phyloP scores from a whole-genome alignment of 2,113 vertebrate species.

The Pelodiscus sinensis region DNA sequence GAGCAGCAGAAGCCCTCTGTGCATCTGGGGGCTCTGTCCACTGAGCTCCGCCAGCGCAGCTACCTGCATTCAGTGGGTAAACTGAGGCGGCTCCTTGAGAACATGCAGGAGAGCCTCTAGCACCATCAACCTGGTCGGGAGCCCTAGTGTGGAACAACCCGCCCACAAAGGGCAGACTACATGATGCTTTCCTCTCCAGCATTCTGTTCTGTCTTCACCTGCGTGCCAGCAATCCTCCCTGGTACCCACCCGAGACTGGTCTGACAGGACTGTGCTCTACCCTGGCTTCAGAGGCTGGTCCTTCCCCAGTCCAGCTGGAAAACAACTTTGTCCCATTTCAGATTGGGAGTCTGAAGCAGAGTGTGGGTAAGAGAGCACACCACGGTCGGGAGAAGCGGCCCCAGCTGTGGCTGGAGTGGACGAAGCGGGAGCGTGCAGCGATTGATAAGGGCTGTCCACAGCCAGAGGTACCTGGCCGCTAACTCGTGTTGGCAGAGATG shows the following conservation, averaged over 20 bases:
- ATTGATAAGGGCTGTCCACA: neutral
- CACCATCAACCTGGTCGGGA: slow-evolving; percentile 86
- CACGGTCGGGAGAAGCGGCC: slow-evolving; percentile 82
- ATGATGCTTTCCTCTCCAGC: neutral
- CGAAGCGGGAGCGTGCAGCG: slow-evolving; percentile 51
- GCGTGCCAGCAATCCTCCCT: neutral
- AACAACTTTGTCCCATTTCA: neutral
- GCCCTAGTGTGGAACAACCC: neutral
- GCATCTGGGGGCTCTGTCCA: slow-evolving; percentile 83
- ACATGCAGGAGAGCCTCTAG: slow-evolving; percentile 72
- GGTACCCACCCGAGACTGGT: neutral
- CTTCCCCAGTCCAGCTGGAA: neutral
- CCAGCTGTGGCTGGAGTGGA: slow-evolving; percentile 87
- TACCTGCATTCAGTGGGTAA: slow-evolving; percentile 80
- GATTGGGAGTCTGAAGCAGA: slow-evolving; percentile 72
- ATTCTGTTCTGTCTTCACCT: neutral
- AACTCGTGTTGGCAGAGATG: neutral
- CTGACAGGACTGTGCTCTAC: neutral
- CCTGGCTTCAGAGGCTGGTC: neutral
- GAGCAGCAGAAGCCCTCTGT: slow-evolving; percentile 82
- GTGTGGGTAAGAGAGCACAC: slow-evolving; percentile 79
- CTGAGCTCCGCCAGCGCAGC: slow-evolving; percentile 74
- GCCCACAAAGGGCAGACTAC: neutral
- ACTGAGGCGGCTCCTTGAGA: slow-evolving; percentile 74
- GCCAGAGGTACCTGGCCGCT: slow-evolving; percentile 60